Evolutionary conservation across 2,113 vertebrate species (phyloP).

Genomic region (Fulmarus glacialis): DNA sequence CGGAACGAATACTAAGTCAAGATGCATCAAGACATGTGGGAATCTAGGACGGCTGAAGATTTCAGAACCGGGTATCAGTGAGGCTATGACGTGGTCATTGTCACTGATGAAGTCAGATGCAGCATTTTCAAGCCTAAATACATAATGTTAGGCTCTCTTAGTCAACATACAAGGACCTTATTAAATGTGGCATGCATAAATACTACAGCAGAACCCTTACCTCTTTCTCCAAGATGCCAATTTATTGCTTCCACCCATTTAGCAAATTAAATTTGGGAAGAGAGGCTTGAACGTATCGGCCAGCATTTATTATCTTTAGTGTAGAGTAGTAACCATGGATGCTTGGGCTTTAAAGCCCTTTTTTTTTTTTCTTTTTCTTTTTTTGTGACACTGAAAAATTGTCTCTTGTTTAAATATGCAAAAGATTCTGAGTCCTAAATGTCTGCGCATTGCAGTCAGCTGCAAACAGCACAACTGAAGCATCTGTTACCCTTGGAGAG

Average conservation of each 20-base stretch:
- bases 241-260: neutral
- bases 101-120: neutral
- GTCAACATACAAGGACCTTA: neutral
- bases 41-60: neutral
- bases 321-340: neutral
- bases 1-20: neutral
- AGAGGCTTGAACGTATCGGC: rapidly evolving
- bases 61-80: neutral
- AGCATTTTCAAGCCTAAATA: neutral
- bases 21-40: rapidly evolving
- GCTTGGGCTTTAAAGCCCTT: neutral
- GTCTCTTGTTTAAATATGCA: neutral
- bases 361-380: rapidly evolving
- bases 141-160: neutral
- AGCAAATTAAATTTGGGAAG: neutral
- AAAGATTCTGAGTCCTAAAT: neutral
- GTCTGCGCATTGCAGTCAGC: neutral
- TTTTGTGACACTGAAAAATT: neutral
- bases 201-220: neutral
- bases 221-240: neutral
- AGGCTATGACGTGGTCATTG: rapidly evolving
- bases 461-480: constrained; percentile 17
- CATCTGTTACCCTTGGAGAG: neutral
- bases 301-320: neutral
- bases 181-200: neutral